Percentiles rank a stretch among this genome's conserved stretches.
Evolutionary conservation across 2,113 vertebrate genomes (phyloP).

Genomic region (Toxotes jaculatrix): DNA sequence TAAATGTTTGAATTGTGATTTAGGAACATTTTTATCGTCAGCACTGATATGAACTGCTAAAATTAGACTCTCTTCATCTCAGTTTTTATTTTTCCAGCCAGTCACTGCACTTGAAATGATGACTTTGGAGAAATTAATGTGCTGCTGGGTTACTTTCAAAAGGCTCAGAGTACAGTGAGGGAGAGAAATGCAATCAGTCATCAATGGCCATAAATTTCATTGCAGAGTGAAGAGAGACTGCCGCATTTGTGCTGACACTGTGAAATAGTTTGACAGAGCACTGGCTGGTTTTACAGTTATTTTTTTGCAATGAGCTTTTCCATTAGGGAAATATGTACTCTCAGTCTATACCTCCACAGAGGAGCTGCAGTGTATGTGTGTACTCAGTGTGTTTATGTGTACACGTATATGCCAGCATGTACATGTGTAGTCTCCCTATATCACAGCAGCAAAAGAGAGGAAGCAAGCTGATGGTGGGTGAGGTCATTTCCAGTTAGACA

Average conservation of each 20-base stretch:
- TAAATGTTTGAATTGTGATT: conserved; percentile 31
- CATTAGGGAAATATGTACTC: conserved; percentile 76
- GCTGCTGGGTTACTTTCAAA: conserved; percentile 78
- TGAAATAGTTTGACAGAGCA: conserved; percentile 78
- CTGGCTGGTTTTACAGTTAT: conserved; percentile 74
- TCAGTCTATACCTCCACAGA: conserved; percentile 22
- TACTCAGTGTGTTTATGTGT: conserved; percentile 32
- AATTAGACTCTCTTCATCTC: conserved; percentile 66
- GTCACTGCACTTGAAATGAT: conserved; percentile 76
- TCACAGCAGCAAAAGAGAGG: conserved; percentile 28
- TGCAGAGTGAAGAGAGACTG: conserved; percentile 70
- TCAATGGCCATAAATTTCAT: conserved; percentile 80
- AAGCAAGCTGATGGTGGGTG: conserved; percentile 30
- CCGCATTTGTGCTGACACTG: conserved; percentile 79
- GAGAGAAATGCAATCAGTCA: conserved; percentile 81
- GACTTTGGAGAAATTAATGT: conserved; percentile 78
- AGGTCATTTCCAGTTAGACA: conserved; percentile 59
- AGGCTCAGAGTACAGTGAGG: conserved; percentile 63
- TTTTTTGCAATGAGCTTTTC: conserved; percentile 79
- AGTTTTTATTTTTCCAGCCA: conserved; percentile 74
- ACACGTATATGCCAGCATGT: conserved; percentile 14
- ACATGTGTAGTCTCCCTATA: conserved; percentile 24
- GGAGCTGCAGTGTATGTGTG: conserved; percentile 34
- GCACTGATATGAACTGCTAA: conserved; percentile 61
- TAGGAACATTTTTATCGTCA: conserved; percentile 39